These are phyloP conservation scores for Tenualosa thibaudeaui DNA, from an alignment of 2,797 vertebrate species.

Conservation along the genomic window DNA sequence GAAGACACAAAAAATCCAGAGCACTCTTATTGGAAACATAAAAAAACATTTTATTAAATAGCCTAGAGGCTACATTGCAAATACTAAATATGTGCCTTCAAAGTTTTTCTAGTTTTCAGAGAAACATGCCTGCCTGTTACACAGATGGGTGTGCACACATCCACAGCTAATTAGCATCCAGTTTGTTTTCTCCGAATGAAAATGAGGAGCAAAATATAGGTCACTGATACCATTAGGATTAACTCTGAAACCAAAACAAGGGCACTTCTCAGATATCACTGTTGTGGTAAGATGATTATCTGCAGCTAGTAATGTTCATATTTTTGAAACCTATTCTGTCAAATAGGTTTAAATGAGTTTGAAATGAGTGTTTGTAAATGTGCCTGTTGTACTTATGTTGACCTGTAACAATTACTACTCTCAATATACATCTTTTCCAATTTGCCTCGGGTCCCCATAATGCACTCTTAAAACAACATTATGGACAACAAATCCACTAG, in stretches of 20 bases:
- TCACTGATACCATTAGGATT: background rate
- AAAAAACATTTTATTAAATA: too few relatives aligned
- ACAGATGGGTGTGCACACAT: background rate
- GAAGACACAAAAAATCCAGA: too few relatives aligned
- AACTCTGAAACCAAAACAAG: background rate
- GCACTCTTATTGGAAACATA: too few relatives aligned
- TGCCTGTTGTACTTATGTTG: background rate
- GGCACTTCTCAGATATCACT: background rate
- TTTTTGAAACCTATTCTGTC: background rate
- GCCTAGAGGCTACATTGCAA: too few relatives aligned
- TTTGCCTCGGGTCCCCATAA: background rate
- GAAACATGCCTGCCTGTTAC: background rate
- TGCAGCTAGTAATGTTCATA: background rate
- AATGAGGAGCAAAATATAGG: background rate
- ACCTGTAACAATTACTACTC: background rate
- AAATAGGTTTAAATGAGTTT: background rate
- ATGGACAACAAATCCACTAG: too few relatives aligned
- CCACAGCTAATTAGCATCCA: background rate
- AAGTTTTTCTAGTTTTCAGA: background rate
- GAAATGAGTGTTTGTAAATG: background rate
- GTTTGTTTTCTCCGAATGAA: background rate
- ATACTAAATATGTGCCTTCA: too few relatives aligned
- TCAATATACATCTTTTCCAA: background rate
- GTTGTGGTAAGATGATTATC: background rate
- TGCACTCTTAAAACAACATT: background rate